Evolutionary conservation across 1,140 invertebrate species (phyloP).

Genomic region (Tetramorium alpestre): DNA sequence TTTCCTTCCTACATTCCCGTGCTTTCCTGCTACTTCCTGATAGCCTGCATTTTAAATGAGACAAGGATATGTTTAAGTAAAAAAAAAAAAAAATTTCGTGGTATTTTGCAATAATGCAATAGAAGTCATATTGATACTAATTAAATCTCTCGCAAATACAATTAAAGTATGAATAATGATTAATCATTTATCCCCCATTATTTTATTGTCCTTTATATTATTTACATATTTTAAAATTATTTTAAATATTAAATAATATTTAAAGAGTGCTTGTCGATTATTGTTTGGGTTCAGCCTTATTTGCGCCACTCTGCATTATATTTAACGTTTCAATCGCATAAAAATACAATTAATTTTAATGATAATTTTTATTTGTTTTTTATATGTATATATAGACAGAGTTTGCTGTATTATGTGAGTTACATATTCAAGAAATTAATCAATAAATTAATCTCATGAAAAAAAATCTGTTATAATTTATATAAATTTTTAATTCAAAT

Average conservation of each 20-base stretch:
- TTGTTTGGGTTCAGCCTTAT: no score
- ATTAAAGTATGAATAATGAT: background rate
- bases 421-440: background rate
- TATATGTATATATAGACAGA: no score
- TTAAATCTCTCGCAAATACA: no score
- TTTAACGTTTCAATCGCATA: background rate
- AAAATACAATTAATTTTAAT: background rate
- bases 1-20: background rate
- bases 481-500: background rate
- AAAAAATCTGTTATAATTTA: background rate
- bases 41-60: background rate
- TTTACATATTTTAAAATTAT: background rate
- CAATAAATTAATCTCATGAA: background rate
- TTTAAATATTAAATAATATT: no score
- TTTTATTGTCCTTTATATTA: background rate
- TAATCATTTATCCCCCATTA: background rate
- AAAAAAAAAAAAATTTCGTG: no score
- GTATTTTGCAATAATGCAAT: no score
- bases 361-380: no score
- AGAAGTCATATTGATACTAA: no score
- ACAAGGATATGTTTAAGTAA: no score
- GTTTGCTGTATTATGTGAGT: background rate
- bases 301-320: background rate
- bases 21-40: background rate
- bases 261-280: background rate